phyloP scores from a whole-genome alignment of 2,888 invertebrate species.

The Zonitis immaculata region DNA sequence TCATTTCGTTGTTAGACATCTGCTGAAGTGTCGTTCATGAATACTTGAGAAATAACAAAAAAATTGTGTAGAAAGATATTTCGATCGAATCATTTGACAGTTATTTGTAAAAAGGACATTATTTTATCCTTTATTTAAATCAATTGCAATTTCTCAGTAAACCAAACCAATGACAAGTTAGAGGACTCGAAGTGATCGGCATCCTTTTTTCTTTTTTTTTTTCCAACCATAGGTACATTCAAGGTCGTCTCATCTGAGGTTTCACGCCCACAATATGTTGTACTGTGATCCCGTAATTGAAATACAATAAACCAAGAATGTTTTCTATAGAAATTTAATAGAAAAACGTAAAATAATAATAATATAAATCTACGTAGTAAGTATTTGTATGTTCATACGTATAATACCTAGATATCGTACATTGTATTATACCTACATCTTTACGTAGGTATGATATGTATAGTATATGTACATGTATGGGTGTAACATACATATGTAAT shows the following conservation, averaged over 20 bases:
- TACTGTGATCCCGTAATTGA: constrained; percentile 21
- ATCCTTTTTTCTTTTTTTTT: constrained; percentile 10
- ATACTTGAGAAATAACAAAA: no score
- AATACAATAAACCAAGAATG: constrained; percentile 16
- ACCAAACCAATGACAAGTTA: constrained; percentile 5
- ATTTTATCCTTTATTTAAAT: constrained; percentile 1
- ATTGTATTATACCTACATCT: no score
- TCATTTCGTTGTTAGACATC: background rate
- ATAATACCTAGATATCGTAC: no score
- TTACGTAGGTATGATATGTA: no score
- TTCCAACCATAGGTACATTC: constrained; percentile 2
- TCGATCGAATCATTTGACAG: constrained; percentile 3
- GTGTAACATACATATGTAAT: no score
- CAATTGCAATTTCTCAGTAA: constrained; percentile 5
- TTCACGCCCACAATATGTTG: constrained; percentile 14
- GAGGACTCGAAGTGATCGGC: constrained; percentile 14
- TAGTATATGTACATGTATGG: no score
- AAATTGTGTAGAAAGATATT: no score
- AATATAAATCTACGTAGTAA: no score
- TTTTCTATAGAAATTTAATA: constrained; percentile 4
- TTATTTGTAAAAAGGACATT: background rate
- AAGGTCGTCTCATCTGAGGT: constrained; percentile 18
- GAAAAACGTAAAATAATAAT: background rate
- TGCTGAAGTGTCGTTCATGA: background rate
- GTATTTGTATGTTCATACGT: no score